Conservation (phyloP, 2,888 invertebrate species). For the Drosophila subquinaria region DNA sequence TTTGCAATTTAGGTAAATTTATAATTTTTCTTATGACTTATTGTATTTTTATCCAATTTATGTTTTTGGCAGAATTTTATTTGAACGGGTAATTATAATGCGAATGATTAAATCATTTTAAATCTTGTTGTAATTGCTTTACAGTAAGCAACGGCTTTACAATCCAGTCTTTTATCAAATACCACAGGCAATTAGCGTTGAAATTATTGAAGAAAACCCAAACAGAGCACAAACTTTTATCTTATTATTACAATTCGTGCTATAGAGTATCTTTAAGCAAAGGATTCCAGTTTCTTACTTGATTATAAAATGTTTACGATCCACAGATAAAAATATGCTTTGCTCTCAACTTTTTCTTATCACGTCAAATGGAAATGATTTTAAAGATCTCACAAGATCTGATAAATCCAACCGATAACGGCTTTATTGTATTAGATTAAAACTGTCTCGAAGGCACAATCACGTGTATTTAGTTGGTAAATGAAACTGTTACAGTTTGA, state of each 20-base stretch:
- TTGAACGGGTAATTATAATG: too few species aligned
- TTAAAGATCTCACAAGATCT: conserved; percentile 34
- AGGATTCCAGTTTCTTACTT: conserved; percentile 21
- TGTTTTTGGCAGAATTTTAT: too few species aligned
- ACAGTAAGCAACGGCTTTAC: background rate
- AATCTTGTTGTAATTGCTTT: background rate
- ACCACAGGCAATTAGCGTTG: background rate
- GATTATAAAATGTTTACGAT: conserved; percentile 34
- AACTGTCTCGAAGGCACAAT: conserved; percentile 3
- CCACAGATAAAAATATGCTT: conserved; percentile 44
- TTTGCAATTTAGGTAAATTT: too few species aligned
- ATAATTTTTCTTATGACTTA: too few species aligned
- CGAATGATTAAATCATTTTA: background rate
- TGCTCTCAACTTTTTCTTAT: conserved; percentile 33
- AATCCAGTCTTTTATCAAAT: conserved; percentile 3
- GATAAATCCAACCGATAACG: conserved; percentile 21
- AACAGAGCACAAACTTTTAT: too few species aligned
- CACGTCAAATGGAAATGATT: conserved; percentile 33
- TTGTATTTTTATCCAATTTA: too few species aligned
- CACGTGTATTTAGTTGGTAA: conserved; percentile 3
- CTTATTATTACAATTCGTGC: background rate
- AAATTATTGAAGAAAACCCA: background rate
- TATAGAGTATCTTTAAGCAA: background rate
- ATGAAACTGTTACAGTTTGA: conserved; percentile 34
- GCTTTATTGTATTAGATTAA: conserved; percentile 37